phyloP scores from a whole-genome alignment of 1,140 invertebrate species.

The Pachypeltis micranthus region DNA sequence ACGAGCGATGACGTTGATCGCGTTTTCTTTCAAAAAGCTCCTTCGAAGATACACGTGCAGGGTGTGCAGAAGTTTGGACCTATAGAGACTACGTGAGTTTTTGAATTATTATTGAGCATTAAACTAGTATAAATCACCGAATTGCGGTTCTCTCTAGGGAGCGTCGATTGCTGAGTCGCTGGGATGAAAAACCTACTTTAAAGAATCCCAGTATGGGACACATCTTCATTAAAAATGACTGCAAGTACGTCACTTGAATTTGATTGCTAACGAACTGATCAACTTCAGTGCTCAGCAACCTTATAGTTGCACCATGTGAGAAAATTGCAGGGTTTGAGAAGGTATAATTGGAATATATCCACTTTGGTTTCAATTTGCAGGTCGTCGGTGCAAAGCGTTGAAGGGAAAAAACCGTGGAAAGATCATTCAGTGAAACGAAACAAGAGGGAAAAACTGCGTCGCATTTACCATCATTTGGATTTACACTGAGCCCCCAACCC shows the following conservation, averaged over 20 bases:
- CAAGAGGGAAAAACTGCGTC: constrained; percentile 46
- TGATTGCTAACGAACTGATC: background rate
- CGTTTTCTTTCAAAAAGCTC: constrained; percentile 42
- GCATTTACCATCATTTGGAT: constrained; percentile 41
- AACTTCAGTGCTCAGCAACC: no score
- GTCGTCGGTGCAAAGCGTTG: background rate
- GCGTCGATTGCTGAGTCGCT: no score
- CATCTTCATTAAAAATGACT: background rate
- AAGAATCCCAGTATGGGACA: no score
- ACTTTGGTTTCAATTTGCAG: constrained; percentile 3
- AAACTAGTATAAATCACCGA: background rate
- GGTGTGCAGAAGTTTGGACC: background rate
- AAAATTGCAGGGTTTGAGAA: no score
- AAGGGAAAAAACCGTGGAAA: constrained; percentile 44
- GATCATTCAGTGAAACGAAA: constrained; percentile 42
- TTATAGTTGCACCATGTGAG: no score
- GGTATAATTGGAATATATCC: background rate
- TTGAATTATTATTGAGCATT: background rate
- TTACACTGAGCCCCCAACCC: background rate
- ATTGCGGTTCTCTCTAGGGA: no score
- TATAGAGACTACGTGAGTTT: background rate
- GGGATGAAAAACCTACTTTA: no score
- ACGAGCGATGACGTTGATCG: constrained; percentile 42
- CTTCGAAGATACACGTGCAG: constrained; percentile 33
- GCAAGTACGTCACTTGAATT: background rate